phyloP scores from a whole-genome alignment of 2,113 vertebrate species.

The Hippolais icterina region DNA sequence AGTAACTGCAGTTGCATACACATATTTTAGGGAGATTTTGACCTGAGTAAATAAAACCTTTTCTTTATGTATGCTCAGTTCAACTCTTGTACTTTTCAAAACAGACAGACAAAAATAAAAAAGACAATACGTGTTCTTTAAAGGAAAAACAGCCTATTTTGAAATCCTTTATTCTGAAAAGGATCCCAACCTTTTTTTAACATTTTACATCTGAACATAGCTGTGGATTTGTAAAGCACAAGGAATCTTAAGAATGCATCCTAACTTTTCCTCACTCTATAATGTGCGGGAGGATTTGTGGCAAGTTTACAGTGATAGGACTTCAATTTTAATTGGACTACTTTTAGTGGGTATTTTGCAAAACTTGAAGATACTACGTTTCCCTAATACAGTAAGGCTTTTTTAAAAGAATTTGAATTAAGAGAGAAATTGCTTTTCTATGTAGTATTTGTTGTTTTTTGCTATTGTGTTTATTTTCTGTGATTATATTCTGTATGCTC shows the following conservation, averaged over 20 bases:
- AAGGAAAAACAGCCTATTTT: slow-evolving; percentile 44
- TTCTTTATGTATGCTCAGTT: neutral
- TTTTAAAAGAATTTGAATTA: neutral
- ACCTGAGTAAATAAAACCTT: neutral
- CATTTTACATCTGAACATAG: neutral
- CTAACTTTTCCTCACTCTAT: slow-evolving; percentile 12
- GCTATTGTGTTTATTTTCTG: neutral
- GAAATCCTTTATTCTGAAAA: slow-evolving; percentile 47
- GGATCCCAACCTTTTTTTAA: neutral
- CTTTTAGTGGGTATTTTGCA: neutral
- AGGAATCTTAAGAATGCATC: slow-evolving; percentile 62
- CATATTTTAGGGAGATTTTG: neutral
- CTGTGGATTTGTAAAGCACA: slow-evolving; percentile 57
- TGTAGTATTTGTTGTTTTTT: neutral
- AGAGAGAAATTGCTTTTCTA: neutral
- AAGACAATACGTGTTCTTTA: slow-evolving; percentile 21
- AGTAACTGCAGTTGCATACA: neutral
- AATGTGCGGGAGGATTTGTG: neutral
- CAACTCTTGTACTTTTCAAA: slow-evolving; percentile 12
- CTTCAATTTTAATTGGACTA: neutral
- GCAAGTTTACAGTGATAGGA: neutral
- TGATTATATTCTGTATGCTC: neutral
- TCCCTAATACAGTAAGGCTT: neutral
- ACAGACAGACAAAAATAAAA: slow-evolving; percentile 13
- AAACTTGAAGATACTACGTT: neutral